Evolutionary conservation across 2,888 invertebrate species (phyloP).

Genomic region (Icerya purchasi): DNA sequence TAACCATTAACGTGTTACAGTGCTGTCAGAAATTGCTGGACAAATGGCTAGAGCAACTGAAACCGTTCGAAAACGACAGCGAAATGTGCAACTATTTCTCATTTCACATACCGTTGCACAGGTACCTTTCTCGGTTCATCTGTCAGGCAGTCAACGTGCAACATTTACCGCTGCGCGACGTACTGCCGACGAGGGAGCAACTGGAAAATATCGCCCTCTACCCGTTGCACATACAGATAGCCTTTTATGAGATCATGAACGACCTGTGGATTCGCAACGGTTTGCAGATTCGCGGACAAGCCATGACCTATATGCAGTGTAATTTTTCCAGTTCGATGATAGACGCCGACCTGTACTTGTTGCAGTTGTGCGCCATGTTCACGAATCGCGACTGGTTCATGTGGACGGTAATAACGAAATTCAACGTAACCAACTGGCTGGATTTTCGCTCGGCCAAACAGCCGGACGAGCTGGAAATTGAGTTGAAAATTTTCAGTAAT

Average conservation of each 20-base stretch:
- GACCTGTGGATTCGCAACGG: conserved; percentile 91
- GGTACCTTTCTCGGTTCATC: conserved; percentile 71
- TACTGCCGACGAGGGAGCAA: conserved; percentile 47
- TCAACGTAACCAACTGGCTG: conserved; percentile 23
- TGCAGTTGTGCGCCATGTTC: conserved; percentile 81
- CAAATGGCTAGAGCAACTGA: conserved; percentile 53
- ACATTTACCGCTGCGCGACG: conserved; percentile 50
- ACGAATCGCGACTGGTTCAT: conserved; percentile 68
- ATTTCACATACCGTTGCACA: conserved; percentile 90
- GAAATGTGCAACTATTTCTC: conserved; percentile 46
- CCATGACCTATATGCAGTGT: conserved; percentile 95
- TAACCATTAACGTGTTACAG: conserved; percentile 51
- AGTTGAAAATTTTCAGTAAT: conserved; percentile 77
- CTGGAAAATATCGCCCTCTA: conserved; percentile 57
- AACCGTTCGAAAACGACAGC: neutral
- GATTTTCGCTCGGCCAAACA: neutral
- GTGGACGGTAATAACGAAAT: conserved; percentile 72
- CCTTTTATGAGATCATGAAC: conserved; percentile 83
- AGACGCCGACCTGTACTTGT: conserved; percentile 84
- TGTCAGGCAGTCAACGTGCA: conserved; percentile 65
- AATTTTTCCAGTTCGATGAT: conserved; percentile 98
- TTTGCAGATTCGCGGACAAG: conserved; percentile 92
- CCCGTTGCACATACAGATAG: conserved; percentile 77
- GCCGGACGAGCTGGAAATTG: conserved; percentile 29
- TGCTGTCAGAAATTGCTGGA: conserved; percentile 57